Base-by-base conservation (phyloP, 1,140 invertebrate genomes). In the Lordiphosa collinella region DNA sequence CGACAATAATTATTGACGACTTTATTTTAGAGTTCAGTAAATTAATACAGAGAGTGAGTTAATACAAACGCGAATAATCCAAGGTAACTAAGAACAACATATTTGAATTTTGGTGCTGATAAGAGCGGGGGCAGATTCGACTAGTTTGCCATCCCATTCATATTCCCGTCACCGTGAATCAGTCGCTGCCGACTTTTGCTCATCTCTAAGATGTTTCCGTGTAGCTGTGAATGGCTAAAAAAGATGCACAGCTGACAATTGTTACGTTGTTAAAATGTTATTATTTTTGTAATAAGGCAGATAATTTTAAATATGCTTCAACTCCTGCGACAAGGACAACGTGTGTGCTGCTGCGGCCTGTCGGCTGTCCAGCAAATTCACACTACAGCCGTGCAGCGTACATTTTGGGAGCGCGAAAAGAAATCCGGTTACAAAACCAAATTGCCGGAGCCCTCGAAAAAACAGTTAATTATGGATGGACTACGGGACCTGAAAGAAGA, bases 401-500 rank as follows among this genome's bases (percentile, higher is more conserved):
- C 87, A 4, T 93, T 93, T 85, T 92, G 90, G 89, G 93, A 93
- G 74, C 89, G 60, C 29, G 91, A 93, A 71, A 90, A 91, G 59
- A 94, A 93, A 90, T 91, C 91, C 18, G 93, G 93, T 57, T 94
- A 94, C 86, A 86, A 91, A 49, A 90, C 90, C 22, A 73, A 84
- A 49, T 74, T 89, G 12, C 86, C 90, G 51, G 76, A 90, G 36
- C 87, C 90, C 9, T 89, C 88, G 2, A 90, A 89, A 18, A 87
- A 92, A 50, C 88, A 91, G 35, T 72, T 91, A 44, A 91, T 93
- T 47, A 69, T 90, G 7, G 78, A 91, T 52, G 94, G 94, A 3
- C 88, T 93, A 1, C 91, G 91, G 51, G 91, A 93, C 62, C 66
- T 96, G 0, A 92, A 93, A 75, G 46, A 90, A 11, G 94, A 96